Evolutionary conservation across 2,113 vertebrate species (phyloP).

Genomic region (Tetrao urogallus): DNA sequence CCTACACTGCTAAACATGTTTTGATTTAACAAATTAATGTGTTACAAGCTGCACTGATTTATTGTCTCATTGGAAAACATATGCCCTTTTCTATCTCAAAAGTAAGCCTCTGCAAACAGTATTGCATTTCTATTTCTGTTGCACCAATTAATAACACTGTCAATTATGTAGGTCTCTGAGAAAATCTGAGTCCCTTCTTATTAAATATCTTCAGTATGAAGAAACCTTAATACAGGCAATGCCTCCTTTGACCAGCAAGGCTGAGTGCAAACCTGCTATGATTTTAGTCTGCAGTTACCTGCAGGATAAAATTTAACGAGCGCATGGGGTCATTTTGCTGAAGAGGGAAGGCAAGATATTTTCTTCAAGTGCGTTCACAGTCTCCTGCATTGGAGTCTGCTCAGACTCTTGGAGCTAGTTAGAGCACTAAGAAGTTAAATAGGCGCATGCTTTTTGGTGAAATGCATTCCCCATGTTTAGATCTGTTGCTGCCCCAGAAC

Average conservation of each 20-base stretch:
- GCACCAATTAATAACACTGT: neutral
- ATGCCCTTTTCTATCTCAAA: neutral
- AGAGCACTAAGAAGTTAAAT: neutral
- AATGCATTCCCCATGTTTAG: accelerated
- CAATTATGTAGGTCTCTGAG: neutral
- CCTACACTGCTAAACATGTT: neutral
- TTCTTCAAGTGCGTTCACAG: neutral
- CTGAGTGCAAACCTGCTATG: neutral
- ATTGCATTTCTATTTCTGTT: neutral
- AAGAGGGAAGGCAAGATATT: neutral
- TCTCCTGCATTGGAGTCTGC: neutral
- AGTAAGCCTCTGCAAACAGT: neutral
- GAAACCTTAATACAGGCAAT: neutral
- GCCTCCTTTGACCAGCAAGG: slow-evolving; percentile 14
- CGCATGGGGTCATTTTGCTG: neutral
- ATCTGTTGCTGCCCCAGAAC: neutral
- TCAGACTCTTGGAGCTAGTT: neutral
- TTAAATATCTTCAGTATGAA: slow-evolving; percentile 19
- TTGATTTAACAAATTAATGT: neutral
- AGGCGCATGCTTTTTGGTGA: accelerated
- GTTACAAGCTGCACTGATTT: neutral
- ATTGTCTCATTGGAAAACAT: neutral
- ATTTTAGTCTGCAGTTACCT: slow-evolving; percentile 42
- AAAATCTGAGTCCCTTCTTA: slow-evolving; percentile 18
- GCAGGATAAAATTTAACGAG: slow-evolving; percentile 40